Conservation (phyloP, 2,113 vertebrate species). For the Otolemur garnettii region DNA sequence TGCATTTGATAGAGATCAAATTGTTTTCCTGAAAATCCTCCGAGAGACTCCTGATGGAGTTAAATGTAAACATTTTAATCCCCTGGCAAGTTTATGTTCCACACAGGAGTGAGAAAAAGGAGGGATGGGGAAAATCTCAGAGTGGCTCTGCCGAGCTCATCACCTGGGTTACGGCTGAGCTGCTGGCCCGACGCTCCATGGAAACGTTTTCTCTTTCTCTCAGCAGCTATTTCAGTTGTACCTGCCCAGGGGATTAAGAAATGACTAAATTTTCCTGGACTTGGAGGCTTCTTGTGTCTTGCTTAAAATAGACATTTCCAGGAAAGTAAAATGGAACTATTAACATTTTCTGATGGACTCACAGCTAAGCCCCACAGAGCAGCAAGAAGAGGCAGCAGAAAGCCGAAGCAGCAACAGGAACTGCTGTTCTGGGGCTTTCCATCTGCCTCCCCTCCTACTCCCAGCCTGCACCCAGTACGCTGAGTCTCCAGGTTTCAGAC, state of each 20-base stretch:
- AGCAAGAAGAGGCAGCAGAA: background rate
- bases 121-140: background rate
- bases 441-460: background rate
- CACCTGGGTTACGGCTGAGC: background rate
- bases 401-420: background rate
- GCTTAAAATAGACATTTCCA: conserved; percentile 73
- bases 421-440: background rate
- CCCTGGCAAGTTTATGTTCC: background rate
- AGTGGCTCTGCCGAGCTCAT: accelerated
- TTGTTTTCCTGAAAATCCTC: background rate
- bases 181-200: background rate
- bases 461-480: background rate
- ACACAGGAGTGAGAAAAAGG: background rate
- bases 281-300: conserved; percentile 47
- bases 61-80: background rate
- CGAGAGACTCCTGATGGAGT: background rate
- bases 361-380: background rate
- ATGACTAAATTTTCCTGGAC: conserved; percentile 22
- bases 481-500: background rate
- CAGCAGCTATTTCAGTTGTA: conserved; percentile 11
- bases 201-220: conserved; percentile 16
- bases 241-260: conserved; percentile 53
- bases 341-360: conserved; percentile 25
- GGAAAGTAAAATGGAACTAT: conserved; percentile 50
- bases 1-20: background rate